Evolutionary conservation across 2,113 vertebrate genomes (phyloP).

Genomic region (Equus quagga): DNA sequence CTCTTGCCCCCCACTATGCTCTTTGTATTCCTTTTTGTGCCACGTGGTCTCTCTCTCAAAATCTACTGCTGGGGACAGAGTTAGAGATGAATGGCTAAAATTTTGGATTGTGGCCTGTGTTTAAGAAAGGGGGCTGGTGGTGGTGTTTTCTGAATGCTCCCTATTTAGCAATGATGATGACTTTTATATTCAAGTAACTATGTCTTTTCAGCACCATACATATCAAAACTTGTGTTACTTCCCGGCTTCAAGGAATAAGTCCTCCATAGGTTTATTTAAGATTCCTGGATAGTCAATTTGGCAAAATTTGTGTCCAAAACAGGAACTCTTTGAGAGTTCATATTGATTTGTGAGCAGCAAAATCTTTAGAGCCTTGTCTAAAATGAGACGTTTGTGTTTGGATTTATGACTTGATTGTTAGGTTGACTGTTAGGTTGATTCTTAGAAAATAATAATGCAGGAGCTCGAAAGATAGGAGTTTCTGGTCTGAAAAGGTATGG

Average conservation of each 20-base stretch:
- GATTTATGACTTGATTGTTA: conserved; percentile 3
- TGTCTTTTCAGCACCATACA: background rate
- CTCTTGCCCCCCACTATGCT: background rate
- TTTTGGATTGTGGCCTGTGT: conserved; percentile 2
- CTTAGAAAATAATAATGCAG: conserved; percentile 11
- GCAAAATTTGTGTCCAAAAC: conserved; percentile 49
- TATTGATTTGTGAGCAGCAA: background rate
- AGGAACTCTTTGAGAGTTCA: conserved; percentile 26
- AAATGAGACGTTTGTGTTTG: conserved; percentile 44
- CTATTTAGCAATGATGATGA: background rate
- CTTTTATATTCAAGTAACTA: background rate
- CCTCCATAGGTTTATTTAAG: background rate
- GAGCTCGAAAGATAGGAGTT: background rate
- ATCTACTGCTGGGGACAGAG: background rate
- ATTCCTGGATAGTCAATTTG: conserved; percentile 47
- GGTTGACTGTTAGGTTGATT: background rate
- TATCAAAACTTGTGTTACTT: background rate
- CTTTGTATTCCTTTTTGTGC: background rate
- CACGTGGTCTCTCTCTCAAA: background rate
- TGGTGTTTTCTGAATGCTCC: conserved; percentile 7
- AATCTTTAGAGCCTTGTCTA: background rate
- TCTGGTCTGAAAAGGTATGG: background rate
- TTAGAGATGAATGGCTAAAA: background rate
- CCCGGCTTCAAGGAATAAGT: background rate
- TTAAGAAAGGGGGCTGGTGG: background rate